A percentile compares a stretch with the other conserved stretches of the same genome.
Evolutionary conservation across 2,797 vertebrate species (phyloP).

Genomic region (Sebastes jordani): DNA sequence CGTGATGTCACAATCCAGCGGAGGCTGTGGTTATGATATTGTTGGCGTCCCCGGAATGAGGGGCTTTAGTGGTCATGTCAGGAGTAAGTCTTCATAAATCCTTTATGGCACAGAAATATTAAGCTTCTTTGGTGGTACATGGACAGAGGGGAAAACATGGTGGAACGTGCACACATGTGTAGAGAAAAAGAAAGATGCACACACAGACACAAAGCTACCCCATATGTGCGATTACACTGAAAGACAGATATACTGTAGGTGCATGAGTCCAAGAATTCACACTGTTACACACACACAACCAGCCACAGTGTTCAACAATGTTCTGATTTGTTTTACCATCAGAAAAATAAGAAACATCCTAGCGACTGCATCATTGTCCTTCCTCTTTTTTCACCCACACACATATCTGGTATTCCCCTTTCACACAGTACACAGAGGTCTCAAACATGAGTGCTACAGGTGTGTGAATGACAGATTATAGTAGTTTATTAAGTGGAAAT

Average conservation of each 20-base stretch:
- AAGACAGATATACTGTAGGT: not conserved
- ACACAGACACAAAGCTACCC: conserved; percentile 36
- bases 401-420: not conserved
- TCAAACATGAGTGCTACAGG: conserved; percentile 1
- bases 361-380: not conserved
- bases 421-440: not conserved
- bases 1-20: conserved; percentile 79
- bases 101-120: conserved; percentile 81
- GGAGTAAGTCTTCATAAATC: conserved; percentile 82
- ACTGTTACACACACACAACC: conserved; percentile 6
- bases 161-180: conserved; percentile 32
- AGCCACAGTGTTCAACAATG: not conserved
- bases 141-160: conserved; percentile 62
- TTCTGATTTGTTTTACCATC: not conserved
- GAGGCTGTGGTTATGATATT: conserved; percentile 78
- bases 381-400: not conserved
- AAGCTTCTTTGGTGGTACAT: conserved; percentile 78
- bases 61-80: conserved; percentile 80
- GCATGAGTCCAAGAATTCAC: not conserved
- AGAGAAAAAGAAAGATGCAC: conserved; percentile 14
- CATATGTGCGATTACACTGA: not conserved
- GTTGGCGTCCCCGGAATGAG: conserved; percentile 73
- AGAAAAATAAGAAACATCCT: not conserved
- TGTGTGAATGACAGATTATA: conserved; percentile 20
- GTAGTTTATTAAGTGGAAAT: not conserved